Evolutionary conservation across 2,113 vertebrate species (phyloP).

Genomic region (Isurus oxyrinchus): DNA sequence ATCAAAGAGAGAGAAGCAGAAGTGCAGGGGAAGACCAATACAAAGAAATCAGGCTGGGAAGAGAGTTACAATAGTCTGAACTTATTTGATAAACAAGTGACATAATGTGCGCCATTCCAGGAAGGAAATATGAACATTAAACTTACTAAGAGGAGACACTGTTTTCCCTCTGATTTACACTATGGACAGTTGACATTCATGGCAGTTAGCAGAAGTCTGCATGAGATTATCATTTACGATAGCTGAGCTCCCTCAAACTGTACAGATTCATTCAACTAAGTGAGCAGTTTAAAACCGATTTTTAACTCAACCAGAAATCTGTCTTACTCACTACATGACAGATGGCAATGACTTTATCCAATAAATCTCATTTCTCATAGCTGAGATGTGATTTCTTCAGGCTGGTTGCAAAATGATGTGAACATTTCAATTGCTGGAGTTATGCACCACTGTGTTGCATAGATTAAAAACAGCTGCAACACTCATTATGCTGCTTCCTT

Average conservation of each 20-base stretch:
- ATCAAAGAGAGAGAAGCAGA: too few species aligned
- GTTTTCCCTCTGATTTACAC: background rate
- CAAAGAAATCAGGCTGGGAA: background rate
- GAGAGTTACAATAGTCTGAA: background rate
- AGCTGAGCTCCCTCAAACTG: background rate
- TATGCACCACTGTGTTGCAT: background rate
- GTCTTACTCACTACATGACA: background rate
- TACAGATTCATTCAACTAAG: background rate
- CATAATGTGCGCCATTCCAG: background rate
- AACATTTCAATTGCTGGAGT: background rate
- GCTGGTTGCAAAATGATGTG: background rate
- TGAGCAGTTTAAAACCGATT: background rate
- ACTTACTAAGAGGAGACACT: background rate
- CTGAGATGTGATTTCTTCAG: background rate
- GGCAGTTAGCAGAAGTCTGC: background rate
- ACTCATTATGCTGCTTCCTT: background rate
- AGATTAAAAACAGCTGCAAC: background rate
- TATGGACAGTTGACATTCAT: background rate
- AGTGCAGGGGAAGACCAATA: background rate
- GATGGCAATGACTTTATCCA: background rate
- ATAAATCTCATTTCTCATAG: background rate
- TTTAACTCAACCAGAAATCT: background rate
- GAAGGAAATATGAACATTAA: background rate
- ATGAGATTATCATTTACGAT: background rate
- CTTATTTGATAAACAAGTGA: background rate